phyloP scores from a whole-genome alignment of 1,140 invertebrate species.

The Archegozetes longisetosus region DNA sequence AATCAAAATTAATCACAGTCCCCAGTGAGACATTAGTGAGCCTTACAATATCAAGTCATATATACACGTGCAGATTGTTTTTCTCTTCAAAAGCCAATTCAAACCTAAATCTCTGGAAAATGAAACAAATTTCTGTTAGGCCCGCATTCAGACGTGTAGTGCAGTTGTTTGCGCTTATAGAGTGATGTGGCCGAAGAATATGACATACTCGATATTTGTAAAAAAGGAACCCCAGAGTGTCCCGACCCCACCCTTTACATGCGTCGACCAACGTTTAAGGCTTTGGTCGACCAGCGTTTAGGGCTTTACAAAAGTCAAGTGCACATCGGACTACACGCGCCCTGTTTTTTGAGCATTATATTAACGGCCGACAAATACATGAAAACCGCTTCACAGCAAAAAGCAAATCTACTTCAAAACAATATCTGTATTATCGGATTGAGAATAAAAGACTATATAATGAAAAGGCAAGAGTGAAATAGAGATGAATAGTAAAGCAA shows the following conservation, averaged over 20 bases:
- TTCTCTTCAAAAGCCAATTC: neutral
- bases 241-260: neutral
- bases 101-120: neutral
- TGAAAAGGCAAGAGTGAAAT: too few relatives aligned
- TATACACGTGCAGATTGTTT: neutral
- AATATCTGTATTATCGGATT: too few relatives aligned
- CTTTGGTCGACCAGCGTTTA: neutral
- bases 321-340: neutral
- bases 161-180: neutral
- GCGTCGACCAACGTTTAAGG: neutral
- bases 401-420: too few relatives aligned
- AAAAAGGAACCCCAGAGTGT: neutral
- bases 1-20: neutral
- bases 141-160: neutral
- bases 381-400: too few relatives aligned
- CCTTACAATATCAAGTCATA: neutral
- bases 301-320: neutral
- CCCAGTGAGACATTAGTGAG: neutral
- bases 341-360: neutral
- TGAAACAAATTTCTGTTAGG: neutral
- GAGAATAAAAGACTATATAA: too few relatives aligned
- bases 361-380: neutral
- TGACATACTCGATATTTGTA: neutral
- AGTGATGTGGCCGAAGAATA: neutral
- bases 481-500: too few relatives aligned